These are phyloP conservation scores for Globicephala melas DNA, from an alignment of 2,113 vertebrate species.

Conservation along the genomic window DNA sequence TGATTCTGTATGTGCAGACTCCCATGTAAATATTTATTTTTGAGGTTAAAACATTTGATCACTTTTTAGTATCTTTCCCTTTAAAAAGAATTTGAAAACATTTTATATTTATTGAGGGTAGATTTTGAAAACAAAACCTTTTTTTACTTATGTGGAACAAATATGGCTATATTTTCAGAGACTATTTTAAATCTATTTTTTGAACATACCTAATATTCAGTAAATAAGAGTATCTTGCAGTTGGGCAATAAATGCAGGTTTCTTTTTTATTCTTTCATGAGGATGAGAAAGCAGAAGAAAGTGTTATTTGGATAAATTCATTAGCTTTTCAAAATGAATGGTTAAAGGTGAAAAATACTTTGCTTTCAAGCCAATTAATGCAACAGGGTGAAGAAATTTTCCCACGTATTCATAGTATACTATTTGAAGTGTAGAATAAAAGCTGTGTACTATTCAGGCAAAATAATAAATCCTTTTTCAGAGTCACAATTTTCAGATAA, in stretches of 20 bases:
- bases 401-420: background rate
- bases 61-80: background rate
- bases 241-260: background rate
- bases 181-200: background rate
- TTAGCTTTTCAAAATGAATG: slow-evolving; percentile 44
- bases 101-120: background rate
- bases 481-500: background rate
- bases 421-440: background rate
- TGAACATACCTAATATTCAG: background rate
- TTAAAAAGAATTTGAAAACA: background rate
- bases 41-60: background rate
- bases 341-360: background rate
- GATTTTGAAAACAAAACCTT: background rate
- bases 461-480: slow-evolving; percentile 21
- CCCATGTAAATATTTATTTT: background rate
- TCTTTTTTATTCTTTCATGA: slow-evolving; percentile 48
- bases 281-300: background rate
- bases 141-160: background rate
- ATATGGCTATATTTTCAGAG: background rate
- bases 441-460: background rate
- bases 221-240: background rate
- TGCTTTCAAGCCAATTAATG: background rate
- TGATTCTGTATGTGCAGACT: background rate
- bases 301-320: background rate
- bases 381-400: background rate